Base-by-base conservation (phyloP, 2,113 vertebrate genomes). In the Burhinus bistriatus region DNA sequence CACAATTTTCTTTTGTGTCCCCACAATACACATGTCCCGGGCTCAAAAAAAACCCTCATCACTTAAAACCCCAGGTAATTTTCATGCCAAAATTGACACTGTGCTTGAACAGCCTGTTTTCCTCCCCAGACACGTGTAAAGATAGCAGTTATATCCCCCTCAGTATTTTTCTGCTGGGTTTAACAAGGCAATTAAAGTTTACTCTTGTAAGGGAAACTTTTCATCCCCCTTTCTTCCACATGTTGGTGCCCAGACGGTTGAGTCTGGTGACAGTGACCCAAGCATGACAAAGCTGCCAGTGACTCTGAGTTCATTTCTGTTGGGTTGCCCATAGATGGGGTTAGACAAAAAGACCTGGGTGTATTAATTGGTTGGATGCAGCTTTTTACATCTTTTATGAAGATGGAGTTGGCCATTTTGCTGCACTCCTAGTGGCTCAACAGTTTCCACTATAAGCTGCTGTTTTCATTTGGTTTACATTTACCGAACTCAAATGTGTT, bases 391-490 rank as follows among this genome's bases (percentile, higher is more conserved):
- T 62, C 30, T 82, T 87, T 66, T 55, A 30, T 26, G 13, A 62
- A 52, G 66, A 65, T 51, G 8, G 66, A 90, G 36, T 51, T 90
- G 64, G 26, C 22, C 10, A 19, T 62, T 61, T 72, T 72, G 6
- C 73, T 88, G 12, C 59, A 65, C 22, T 66, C 22, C 45, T 83
- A 13, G 38, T 92, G 38, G 64, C 62, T 83, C n/a, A 66, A 83
- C 25, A 69, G 4, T 88, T 96, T 92, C 85, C 55, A 81, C 57
- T 80, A n/a, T 66, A 89, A 93, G 76, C 36, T 94, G 80, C 79
- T 75, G n/a, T 34, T 93, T 92, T 90, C 14, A 73, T 83, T 96
- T 94, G n/a, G 32, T 90, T 88, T 80, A 70, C 66, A 13, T 77
- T 93, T 80, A 90, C 76, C 0, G 1, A 78, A 89, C 64, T 93